Conservation (phyloP, 2,797 vertebrate species). For the Perodicticus potto region DNA sequence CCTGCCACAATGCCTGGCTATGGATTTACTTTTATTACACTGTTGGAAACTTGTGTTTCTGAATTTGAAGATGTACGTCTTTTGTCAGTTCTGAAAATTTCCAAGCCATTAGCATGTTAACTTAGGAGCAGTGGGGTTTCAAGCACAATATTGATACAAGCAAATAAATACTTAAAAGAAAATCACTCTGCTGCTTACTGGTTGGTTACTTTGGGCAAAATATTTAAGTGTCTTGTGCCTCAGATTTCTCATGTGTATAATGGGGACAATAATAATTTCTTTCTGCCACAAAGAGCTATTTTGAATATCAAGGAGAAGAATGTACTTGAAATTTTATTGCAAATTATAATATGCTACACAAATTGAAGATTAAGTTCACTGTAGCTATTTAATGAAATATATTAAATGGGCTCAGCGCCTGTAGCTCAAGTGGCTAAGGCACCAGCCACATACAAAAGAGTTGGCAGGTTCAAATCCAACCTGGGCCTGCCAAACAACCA, state of each 20-base stretch:
- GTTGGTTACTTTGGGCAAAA: slow-evolving; percentile 26
- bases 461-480: too few species aligned
- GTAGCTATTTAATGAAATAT: slow-evolving; percentile 1
- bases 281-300: not conserved
- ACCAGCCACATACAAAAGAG: too few species aligned
- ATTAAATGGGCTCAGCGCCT: not conserved
- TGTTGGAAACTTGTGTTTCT: slow-evolving; percentile 22
- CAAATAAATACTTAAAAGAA: not conserved
- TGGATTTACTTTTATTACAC: slow-evolving; percentile 40
- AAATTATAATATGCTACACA: not conserved
- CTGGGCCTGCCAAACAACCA: too few species aligned
- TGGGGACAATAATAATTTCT: not conserved
- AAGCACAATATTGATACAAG: not conserved
- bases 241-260: not conserved
- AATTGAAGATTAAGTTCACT: not conserved
- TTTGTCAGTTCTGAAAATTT: slow-evolving; percentile 41
- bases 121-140: not conserved
- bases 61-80: not conserved
- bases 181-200: not conserved
- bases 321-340: slow-evolving; percentile 24
- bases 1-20: too few species aligned
- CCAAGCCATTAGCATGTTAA: slow-evolving; percentile 12
- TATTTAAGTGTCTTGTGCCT: not conserved
- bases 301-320: slow-evolving; percentile 43
- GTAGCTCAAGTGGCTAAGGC: too few species aligned